phyloP scores from a whole-genome alignment of 2,888 invertebrate genomes.

The Oxystoma pomonae region DNA sequence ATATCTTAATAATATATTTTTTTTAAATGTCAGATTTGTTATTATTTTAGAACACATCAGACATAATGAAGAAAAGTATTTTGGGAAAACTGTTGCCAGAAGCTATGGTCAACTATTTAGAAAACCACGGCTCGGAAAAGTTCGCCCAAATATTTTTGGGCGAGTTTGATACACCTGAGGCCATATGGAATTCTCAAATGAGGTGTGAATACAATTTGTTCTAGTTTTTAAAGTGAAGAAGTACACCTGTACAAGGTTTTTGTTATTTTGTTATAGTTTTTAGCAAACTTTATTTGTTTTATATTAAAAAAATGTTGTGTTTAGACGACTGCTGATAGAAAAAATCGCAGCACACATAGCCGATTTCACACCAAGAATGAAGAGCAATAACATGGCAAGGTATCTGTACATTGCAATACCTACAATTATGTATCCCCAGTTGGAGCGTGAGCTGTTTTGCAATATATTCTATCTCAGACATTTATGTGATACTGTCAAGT shows the following conservation, averaged over 20 bases:
- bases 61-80: slow-evolving; percentile 89
- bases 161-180: slow-evolving; percentile 99
- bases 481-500: slow-evolving; percentile 82
- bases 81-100: slow-evolving; percentile 93
- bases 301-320: slow-evolving; percentile 17
- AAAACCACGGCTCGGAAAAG: slow-evolving; percentile 97
- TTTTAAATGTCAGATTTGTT: background rate
- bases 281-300: background rate
- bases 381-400: slow-evolving; percentile 90
- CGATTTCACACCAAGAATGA: slow-evolving; percentile 92
- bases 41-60: slow-evolving; percentile 45
- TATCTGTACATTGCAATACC: slow-evolving; percentile 96
- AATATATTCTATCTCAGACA: slow-evolving; percentile 97
- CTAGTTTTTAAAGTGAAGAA: background rate
- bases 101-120: slow-evolving; percentile 98
- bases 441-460: slow-evolving; percentile 96
- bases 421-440: slow-evolving; percentile 86
- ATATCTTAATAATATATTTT: too few relatives aligned
- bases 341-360: slow-evolving; percentile 96
- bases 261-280: background rate
- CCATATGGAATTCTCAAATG: slow-evolving; percentile 99
- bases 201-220: slow-evolving; percentile 52
- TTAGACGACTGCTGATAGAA: slow-evolving; percentile 87
- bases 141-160: slow-evolving; percentile 97
- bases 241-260: background rate